Conservation (phyloP, 2,888 invertebrate species). For the Oeneis ivallda region DNA sequence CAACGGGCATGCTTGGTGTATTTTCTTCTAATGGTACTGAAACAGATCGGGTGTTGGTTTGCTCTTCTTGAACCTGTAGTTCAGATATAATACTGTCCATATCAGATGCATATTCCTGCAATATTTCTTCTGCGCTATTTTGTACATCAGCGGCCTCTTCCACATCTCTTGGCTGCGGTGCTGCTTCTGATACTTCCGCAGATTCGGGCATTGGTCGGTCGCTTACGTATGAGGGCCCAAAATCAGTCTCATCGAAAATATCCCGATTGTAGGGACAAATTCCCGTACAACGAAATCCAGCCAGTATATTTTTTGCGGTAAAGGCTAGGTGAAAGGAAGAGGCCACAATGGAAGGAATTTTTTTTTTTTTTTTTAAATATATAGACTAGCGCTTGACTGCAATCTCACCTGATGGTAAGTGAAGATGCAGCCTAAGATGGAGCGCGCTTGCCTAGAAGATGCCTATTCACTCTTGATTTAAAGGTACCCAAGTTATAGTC, state of each 20-base stretch:
- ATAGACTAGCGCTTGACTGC: too few relatives aligned
- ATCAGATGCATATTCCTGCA: constrained; percentile 7
- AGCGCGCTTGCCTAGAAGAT: too few relatives aligned
- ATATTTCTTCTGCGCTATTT: constrained; percentile 7
- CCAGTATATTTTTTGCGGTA: constrained; percentile 17
- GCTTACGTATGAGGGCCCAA: too few relatives aligned
- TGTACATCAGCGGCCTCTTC: constrained; percentile 5
- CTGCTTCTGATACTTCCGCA: constrained; percentile 7
- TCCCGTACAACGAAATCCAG: constrained; percentile 5
- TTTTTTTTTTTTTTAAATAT: too few relatives aligned
- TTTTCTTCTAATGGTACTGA: constrained; percentile 7
- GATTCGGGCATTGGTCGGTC: constrained; percentile 5
- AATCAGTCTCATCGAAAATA: too few relatives aligned
- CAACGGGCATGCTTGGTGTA: constrained; percentile 5
- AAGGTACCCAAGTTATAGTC: too few relatives aligned
- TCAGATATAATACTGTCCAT: constrained; percentile 7
- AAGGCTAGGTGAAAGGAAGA: constrained; percentile 13
- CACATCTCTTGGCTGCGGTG: constrained; percentile 5
- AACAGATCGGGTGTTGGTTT: constrained; percentile 5
- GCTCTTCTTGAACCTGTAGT: constrained; percentile 4
- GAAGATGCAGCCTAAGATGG: too few relatives aligned
- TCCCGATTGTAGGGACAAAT: too few relatives aligned
- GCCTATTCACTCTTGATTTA: too few relatives aligned
- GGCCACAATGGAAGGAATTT: constrained; percentile 17
- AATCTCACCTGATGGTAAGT: too few relatives aligned